Base-by-base conservation (phyloP, 2,888 invertebrate genomes). In the Thereva nobilitata region DNA sequence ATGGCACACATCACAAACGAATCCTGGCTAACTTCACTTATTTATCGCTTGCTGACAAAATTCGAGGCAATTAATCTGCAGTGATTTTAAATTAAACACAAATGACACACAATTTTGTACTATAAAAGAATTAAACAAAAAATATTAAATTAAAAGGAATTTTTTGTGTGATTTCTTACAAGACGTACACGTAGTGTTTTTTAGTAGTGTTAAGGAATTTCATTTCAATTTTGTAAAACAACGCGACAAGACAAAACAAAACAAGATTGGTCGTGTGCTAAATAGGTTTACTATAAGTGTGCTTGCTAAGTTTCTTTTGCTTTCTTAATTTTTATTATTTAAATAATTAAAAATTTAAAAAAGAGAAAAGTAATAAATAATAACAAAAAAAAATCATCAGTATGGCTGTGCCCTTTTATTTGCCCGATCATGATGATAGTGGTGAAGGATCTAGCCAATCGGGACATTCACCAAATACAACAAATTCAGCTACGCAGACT, bases 341-440 rank as follows among this genome's bases (percentile, higher is more conserved):
- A 10, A 9, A 41, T 34, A 8, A 47, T 45, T 44, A 44, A 38
- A 40, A 42, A 23, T 50, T 53, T 35, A 23, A 42, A 50, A 34
- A 41, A 63, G 52, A 59, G 9, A 23, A 34, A 10, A 52, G 10
- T n/a, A 41, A 34, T 10, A 40, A 41, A 34, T 10, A 40, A 40
- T 41, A 6, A n/a, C 4, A 41, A 12, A 56, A 56, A 12, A 42
- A 23, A 54, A 37, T 55, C 42, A 65, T 55, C 66, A 76, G 71
- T 73, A 81, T 81, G 80, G 80, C 80, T 74, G 79, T 80, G 77
- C 79, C 80, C 74, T 81, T 81, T 74, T 78, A 78, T 75, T 75
- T 80, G 76, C 80, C 81, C 73, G 79, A 79, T 74, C 79, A 76
- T 72, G 73, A 75, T 72, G 79, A 79, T 74, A 78, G 75, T 59